These are phyloP conservation scores for Sebastes variabilis DNA, from an alignment of 2,797 vertebrate species.

Conservation along the genomic window DNA sequence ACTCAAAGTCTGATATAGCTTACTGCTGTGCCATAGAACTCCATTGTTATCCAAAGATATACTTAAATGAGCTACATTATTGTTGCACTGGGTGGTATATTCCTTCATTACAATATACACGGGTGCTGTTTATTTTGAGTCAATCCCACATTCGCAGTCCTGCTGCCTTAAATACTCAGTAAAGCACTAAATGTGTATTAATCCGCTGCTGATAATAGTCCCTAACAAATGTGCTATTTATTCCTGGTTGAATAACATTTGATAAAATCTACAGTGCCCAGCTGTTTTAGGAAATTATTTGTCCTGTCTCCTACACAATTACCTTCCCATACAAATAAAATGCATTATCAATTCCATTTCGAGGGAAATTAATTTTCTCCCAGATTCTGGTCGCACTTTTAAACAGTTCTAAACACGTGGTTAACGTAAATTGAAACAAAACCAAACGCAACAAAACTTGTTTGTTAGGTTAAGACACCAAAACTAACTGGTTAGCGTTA, in stretches of 20 bases:
- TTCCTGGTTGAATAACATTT: not conserved
- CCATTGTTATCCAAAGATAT: not conserved
- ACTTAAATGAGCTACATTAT: not conserved
- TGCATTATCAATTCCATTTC: too few relatives aligned
- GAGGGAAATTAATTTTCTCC: too few relatives aligned
- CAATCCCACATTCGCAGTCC: not conserved
- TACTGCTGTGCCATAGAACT: not conserved
- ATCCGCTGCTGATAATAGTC: not conserved
- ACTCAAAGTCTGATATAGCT: not conserved
- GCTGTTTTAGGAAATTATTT: accelerated
- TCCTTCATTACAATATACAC: not conserved
- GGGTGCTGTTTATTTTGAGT: not conserved
- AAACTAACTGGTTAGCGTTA: too few relatives aligned
- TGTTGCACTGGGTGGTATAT: not conserved
- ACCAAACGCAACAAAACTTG: too few relatives aligned
- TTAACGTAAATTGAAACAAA: too few relatives aligned
- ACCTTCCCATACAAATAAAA: too few relatives aligned
- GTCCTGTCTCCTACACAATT: too few relatives aligned
- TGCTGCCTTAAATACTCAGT: not conserved
- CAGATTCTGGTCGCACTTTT: too few relatives aligned
- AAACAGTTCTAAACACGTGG: too few relatives aligned
- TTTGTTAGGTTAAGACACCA: too few relatives aligned
- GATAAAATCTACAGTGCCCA: too few relatives aligned
- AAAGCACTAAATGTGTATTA: not conserved
- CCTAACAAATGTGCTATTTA: not conserved